These are phyloP conservation scores for Emys orbicularis DNA, from an alignment of 2,797 vertebrate species.

Conservation along the genomic window DNA sequence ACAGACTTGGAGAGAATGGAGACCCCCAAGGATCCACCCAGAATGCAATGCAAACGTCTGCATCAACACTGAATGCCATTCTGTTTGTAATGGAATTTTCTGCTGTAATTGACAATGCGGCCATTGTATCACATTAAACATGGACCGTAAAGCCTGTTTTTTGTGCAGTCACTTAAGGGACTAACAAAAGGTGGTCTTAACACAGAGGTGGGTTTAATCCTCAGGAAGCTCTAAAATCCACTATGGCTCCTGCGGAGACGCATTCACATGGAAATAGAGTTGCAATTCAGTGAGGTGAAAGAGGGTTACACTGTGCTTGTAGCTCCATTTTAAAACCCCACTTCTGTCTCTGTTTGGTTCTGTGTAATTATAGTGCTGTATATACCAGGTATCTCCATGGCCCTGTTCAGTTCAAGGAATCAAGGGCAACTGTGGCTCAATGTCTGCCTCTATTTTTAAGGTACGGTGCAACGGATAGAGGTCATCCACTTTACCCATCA, in stretches of 20 bases:
- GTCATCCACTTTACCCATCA: not conserved
- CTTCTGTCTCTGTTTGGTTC: not conserved
- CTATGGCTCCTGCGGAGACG: not conserved
- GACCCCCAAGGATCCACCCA: not conserved
- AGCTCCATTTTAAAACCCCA: too few species aligned
- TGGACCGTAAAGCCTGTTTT: not conserved
- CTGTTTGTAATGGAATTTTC: not conserved
- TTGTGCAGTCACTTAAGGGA: not conserved
- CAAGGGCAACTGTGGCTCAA: not conserved
- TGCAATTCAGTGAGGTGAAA: too few species aligned
- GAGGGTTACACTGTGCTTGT: too few species aligned
- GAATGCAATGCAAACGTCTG: not conserved
- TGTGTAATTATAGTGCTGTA: not conserved
- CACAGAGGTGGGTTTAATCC: not conserved
- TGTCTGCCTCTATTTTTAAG: not conserved
- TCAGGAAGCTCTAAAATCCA: not conserved
- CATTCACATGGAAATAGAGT: not conserved
- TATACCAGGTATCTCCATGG: not conserved
- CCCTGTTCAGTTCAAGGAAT: not conserved
- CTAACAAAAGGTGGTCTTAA: not conserved
- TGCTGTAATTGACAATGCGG: not conserved
- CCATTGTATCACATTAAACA: not conserved
- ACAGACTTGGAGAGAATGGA: not conserved
- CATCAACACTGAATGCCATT: not conserved
- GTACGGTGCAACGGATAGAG: not conserved